A percentile compares a stretch with the other conserved stretches of the same genome.
phyloP scores from a whole-genome alignment of 2,888 invertebrate genomes.

The Megamerina dolium region DNA sequence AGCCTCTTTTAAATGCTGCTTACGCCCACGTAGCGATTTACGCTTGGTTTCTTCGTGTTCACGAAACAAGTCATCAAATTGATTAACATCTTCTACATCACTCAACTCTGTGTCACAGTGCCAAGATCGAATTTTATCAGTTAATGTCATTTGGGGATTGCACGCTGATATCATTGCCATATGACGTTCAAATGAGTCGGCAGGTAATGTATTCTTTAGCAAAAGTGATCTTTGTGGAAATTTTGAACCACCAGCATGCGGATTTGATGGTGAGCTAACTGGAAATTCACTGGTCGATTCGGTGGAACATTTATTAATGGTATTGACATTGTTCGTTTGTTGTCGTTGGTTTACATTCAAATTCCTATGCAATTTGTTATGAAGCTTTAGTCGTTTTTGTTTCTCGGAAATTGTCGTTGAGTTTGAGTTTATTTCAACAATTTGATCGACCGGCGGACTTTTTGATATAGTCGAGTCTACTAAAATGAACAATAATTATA shows the following conservation, averaged over 20 bases:
- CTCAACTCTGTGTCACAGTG: slow-evolving; percentile 33
- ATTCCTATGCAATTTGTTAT: slow-evolving; percentile 16
- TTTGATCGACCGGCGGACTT: slow-evolving; percentile 20
- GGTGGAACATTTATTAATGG: slow-evolving; percentile 22
- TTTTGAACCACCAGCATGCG: slow-evolving; percentile 28
- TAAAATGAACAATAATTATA: no score
- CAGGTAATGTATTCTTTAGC: slow-evolving; percentile 39
- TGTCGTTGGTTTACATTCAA: slow-evolving; percentile 18
- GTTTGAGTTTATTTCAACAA: slow-evolving; percentile 24
- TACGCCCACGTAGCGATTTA: no score
- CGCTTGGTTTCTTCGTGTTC: slow-evolving; percentile 27
- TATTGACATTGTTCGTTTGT: slow-evolving; percentile 12
- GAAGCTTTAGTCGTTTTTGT: slow-evolving; percentile 19
- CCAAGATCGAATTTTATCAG: slow-evolving; percentile 40
- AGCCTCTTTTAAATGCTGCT: no score
- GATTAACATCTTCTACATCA: slow-evolving; percentile 42
- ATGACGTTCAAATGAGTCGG: slow-evolving; percentile 40
- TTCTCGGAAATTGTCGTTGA: slow-evolving; percentile 24
- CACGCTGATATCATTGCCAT: slow-evolving; percentile 33
- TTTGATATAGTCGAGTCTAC: no score
- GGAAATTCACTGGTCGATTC: slow-evolving; percentile 45
- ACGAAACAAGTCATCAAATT: slow-evolving; percentile 36
- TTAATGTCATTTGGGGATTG: slow-evolving; percentile 37
- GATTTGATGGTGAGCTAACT: slow-evolving; percentile 42
- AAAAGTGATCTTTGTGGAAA: slow-evolving; percentile 28